Evolutionary conservation across 2,113 vertebrate species (phyloP), one percentile per base, ranked within the genome.

Genomic region (Hyaena hyaena): DNA sequence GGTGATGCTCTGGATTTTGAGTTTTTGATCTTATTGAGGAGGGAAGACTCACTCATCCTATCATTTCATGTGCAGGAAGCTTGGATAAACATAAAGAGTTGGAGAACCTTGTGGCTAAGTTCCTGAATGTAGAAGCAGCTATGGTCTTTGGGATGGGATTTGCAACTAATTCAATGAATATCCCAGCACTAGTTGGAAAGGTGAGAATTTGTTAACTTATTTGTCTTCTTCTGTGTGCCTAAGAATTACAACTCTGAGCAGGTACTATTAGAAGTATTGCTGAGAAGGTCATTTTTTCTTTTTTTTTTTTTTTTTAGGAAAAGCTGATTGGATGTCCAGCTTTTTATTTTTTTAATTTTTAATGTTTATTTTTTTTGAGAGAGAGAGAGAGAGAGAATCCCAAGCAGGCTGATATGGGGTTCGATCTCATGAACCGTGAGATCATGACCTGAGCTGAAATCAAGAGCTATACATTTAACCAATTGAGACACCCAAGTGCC

Each of bases 121-220:
- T 99, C 98, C 98, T 99, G 45, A 99, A 99, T 68, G 99, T 99
- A 7, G 99, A 99, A 98, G 99, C 99, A 24, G 98, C 99, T 68
- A 99, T 99, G 99, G 98, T 98, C 12, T 99, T 99, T 93, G 99
- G 99, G 53, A 99, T 99, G 99, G 99, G 99, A 84, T 99, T 99
- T 53, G 99, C 99, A 96, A 99, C 99, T 58, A 99, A 99, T 98
- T 99, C 99, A 0, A 99, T 99, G 99, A 99, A 99, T 98, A 99
- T 99, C 86, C 99, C 99, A 80, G 99, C 99, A 90, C 98, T 99
- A 65, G 99, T 99, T 97, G 99, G 99, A 90, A 99, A 99, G 99
- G 99, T 99, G 90, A 98, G 98, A 83, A 24, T 43, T 69, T 90
- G 39, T 93, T 97, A 68, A 80, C 79, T 69, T 76, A 58, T 85